Base-by-base conservation (phyloP, 2,888 invertebrate genomes). In the Spisula subtruncata region DNA sequence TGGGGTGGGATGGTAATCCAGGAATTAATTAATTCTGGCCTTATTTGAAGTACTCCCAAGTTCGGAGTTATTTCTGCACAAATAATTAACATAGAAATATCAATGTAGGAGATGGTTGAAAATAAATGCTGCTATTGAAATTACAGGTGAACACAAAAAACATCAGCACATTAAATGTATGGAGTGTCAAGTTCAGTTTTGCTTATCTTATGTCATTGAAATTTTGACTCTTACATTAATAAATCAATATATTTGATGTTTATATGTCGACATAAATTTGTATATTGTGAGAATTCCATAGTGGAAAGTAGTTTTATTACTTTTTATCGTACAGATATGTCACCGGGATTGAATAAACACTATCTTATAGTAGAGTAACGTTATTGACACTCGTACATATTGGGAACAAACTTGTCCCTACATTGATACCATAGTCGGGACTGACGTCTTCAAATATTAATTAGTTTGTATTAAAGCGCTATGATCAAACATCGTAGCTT, bases 221-320 rank as follows among this genome's bases (percentile, higher is more conserved):
- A 25, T 14, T 32, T 35, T 75, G 32, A 75, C n/a, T 18, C 35
- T 75, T 60, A 10, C 12, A 35, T 2, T 29, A 32, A 75, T 32
- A 75, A 75, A 75, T 75, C 75, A 75, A 75, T 75, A 75, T 35
- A 75, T 75, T 35, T 35, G 35, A 75, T 75, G 35, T 32, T 25
- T 75, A 6, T 60, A 60, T 10, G 60, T n/a, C 12, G n/a, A 60
- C 60, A 60, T 60, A 60, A 51, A 51, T 75, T 18, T 75, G 75
- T 75, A 32, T 71, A 75, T 75, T 14, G 35, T 14, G 75, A 75
- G 32, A 75, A 75, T 16, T 18, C 75, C 32, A 18, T 18, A 35
- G 32, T 35, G 32, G 2, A 1, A 32, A 16, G 75, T 32, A 32
- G 32, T 32, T 75, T 25, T 32, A 75, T 75, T 75, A 32, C 32